phyloP scores from a whole-genome alignment of 2,888 invertebrate species.

The Agriopis leucophaearia region DNA sequence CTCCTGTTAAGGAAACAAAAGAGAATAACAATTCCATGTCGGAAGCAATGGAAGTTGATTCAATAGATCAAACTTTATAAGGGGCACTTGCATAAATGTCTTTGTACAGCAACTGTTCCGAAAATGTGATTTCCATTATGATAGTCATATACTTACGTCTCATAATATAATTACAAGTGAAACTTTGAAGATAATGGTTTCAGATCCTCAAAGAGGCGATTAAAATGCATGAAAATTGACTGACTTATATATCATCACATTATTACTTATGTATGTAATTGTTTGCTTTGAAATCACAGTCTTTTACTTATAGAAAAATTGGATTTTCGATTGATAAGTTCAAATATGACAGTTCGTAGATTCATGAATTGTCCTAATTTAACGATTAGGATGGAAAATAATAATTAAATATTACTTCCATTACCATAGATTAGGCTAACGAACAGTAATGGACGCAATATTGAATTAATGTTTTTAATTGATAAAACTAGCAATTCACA shows the following conservation, averaged over 20 bases:
- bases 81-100: not conserved
- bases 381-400: too few species aligned
- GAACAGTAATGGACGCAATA: not conserved
- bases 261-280: not conserved
- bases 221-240: not conserved
- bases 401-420: too few species aligned
- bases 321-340: not conserved
- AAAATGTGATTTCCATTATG: not conserved
- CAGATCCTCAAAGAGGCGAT: not conserved
- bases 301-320: not conserved
- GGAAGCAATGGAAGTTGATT: slow-evolving; percentile 37
- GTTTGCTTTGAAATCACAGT: not conserved
- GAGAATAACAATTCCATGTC: slow-evolving; percentile 7
- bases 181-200: not conserved
- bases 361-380: not conserved
- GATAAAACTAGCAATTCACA: not conserved
- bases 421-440: too few species aligned
- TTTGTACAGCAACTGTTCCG: not conserved
- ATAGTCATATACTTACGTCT: not conserved
- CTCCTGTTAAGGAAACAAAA: slow-evolving; percentile 8
- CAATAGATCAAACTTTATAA: slow-evolving; percentile 22
- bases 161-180: not conserved
- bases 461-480: not conserved
- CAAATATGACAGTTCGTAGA: not conserved
- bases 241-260: slow-evolving; percentile 3